Conservation (phyloP, 2,888 invertebrate species). For the Phyto melanocephala region DNA sequence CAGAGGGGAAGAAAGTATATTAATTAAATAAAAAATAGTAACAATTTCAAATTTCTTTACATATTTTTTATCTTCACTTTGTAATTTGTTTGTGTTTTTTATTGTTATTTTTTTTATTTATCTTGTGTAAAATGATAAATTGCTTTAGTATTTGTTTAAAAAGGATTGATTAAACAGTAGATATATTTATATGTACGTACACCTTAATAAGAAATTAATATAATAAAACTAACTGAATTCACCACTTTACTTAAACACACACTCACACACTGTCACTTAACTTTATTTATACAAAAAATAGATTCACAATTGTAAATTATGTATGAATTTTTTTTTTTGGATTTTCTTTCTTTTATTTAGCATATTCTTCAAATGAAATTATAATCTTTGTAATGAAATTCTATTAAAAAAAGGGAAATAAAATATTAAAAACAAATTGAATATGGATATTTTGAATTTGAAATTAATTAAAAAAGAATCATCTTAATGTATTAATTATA, state of each 20-base stretch:
- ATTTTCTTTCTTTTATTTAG: slow-evolving; percentile 9
- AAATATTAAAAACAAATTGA: slow-evolving; percentile 24
- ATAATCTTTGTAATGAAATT: slow-evolving; percentile 49
- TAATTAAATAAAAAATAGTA: slow-evolving; percentile 49
- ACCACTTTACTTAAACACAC: neutral
- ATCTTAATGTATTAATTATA: no score
- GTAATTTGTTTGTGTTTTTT: neutral
- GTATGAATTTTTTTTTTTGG: neutral
- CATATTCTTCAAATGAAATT: slow-evolving; percentile 31
- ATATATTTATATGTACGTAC: neutral
- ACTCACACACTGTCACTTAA: slow-evolving; percentile 3
- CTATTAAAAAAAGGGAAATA: slow-evolving; percentile 43
- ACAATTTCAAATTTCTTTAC: slow-evolving; percentile 23
- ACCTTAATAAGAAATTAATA: neutral
- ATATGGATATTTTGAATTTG: neutral
- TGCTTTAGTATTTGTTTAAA: neutral
- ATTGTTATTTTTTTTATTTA: neutral
- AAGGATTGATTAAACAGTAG: no score
- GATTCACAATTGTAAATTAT: slow-evolving; percentile 6
- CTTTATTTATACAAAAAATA: slow-evolving; percentile 3
- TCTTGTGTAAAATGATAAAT: neutral
- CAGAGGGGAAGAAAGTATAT: slow-evolving; percentile 46
- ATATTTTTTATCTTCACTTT: slow-evolving; percentile 10
- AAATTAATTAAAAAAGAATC: neutral
- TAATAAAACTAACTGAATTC: neutral